A percentile compares a stretch with the other conserved stretches of the same genome.
phyloP scores from a whole-genome alignment of 2,797 vertebrate species.

The Centroberyx gerrardi region DNA sequence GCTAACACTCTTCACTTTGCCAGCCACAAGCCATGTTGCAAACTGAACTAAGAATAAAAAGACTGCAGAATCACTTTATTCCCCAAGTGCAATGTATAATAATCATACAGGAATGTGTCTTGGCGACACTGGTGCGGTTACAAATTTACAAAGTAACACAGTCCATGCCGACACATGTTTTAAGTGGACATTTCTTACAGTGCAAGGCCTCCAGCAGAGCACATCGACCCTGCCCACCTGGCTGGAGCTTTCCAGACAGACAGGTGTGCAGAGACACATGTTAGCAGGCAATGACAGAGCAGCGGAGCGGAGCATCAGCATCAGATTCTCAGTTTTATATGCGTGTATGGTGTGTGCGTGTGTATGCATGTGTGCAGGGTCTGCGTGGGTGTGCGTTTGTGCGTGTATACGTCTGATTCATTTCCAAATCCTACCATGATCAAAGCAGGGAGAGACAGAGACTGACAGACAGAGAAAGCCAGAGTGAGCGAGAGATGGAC shows the following conservation, averaged over 20 bases:
- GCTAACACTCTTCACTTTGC: too few species aligned
- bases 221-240: constrained; percentile 31
- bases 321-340: constrained; percentile 17
- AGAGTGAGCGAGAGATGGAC: constrained; percentile 59
- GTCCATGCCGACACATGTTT: too few species aligned
- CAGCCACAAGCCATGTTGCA: too few species aligned
- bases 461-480: constrained; percentile 63
- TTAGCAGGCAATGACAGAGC: constrained; percentile 15
- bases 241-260: constrained; percentile 21
- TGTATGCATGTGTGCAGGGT: constrained; percentile 18
- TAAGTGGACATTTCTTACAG: not conserved
- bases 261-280: constrained; percentile 33
- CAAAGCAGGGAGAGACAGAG: constrained; percentile 67
- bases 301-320: constrained; percentile 17
- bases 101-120: too few species aligned
- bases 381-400: constrained; percentile 49
- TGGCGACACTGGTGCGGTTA: too few species aligned
- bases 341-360: constrained; percentile 6
- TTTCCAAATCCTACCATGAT: constrained; percentile 66
- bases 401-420: constrained; percentile 64
- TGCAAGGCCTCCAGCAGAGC: not conserved
- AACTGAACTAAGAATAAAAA: too few species aligned
- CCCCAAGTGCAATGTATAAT: too few species aligned
- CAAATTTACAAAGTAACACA: too few species aligned
- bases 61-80: too few species aligned